These are phyloP conservation scores for Chrysemys picta DNA, from an alignment of 2,113 vertebrate species.

Conservation along the genomic window DNA sequence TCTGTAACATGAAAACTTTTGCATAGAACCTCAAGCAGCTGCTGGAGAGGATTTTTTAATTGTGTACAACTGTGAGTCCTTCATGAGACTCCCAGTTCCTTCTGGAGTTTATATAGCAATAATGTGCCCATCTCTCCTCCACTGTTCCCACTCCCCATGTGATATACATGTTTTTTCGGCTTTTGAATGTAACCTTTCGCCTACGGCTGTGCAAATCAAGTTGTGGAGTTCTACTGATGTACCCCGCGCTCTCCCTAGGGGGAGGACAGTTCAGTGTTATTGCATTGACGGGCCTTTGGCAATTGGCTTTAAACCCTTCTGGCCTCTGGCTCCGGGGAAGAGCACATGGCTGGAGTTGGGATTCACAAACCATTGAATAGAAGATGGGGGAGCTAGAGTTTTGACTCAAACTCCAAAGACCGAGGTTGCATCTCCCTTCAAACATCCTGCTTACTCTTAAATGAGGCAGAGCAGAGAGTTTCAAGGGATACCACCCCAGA, in stretches of 20 bases:
- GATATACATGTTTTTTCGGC: accelerated
- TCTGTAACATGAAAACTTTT: accelerated
- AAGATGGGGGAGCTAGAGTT: neutral
- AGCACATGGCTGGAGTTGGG: accelerated
- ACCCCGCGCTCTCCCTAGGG: accelerated
- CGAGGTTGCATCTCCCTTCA: accelerated
- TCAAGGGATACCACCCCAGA: neutral
- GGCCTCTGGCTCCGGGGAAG: neutral
- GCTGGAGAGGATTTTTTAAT: accelerated
- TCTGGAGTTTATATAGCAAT: neutral
- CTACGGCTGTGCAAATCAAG: accelerated
- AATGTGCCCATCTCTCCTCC: accelerated
- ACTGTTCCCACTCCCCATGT: neutral
- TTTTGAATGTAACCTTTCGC: neutral
- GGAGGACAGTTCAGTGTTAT: neutral
- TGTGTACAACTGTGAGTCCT: accelerated
- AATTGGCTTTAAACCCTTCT: neutral
- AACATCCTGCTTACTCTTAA: neutral
- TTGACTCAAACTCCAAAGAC: neutral
- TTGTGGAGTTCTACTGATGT: neutral
- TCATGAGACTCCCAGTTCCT: accelerated
- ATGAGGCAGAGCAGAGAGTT: neutral
- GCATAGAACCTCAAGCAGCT: neutral
- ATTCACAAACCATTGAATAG: neutral
- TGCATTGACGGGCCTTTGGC: neutral